phyloP scores from a whole-genome alignment of 1,140 invertebrate genomes.

The Drosophila willistoni region DNA sequence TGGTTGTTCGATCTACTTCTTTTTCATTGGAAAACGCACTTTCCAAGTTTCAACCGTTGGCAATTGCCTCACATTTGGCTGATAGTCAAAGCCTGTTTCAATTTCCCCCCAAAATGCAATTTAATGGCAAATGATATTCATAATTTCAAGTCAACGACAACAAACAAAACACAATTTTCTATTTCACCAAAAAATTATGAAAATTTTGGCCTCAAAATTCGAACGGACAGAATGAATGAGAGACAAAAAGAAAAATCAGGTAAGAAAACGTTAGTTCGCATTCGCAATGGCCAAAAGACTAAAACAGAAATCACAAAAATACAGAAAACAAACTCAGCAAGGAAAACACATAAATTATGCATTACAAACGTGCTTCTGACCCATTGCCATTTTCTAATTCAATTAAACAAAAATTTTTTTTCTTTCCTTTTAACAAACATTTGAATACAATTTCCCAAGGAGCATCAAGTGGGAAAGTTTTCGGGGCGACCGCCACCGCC shows the following conservation, averaged over 20 bases:
- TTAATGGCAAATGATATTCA: slow-evolving; percentile 74
- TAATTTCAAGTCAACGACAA: slow-evolving; percentile 53
- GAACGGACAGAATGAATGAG: not conserved
- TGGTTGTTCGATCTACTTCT: slow-evolving; percentile 38
- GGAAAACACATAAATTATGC: slow-evolving; percentile 78
- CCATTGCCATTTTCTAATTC: slow-evolving; percentile 83
- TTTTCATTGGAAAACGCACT: slow-evolving; percentile 48
- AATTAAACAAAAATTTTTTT: slow-evolving; percentile 67
- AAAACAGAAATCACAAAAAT: slow-evolving; percentile 28
- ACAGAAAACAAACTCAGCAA: slow-evolving; percentile 45
- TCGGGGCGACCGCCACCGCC: not conserved
- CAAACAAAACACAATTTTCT: slow-evolving; percentile 54
- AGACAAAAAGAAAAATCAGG: slow-evolving; percentile 35
- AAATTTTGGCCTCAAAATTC: slow-evolving; percentile 79
- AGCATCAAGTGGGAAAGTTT: slow-evolving; percentile 67
- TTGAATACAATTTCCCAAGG: slow-evolving; percentile 79
- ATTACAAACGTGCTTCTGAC: slow-evolving; percentile 82
- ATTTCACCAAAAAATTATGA: slow-evolving; percentile 81
- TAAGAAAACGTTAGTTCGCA: slow-evolving; percentile 24
- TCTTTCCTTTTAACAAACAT: slow-evolving; percentile 49
- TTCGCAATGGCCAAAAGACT: slow-evolving; percentile 33
- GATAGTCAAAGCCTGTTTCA: not conserved
- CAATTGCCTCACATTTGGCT: slow-evolving; percentile 26
- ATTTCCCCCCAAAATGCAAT: not conserved
- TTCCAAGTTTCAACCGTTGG: slow-evolving; percentile 23